These are phyloP conservation scores for Stenurella melanura DNA, from an alignment of 2,888 invertebrate species.

Conservation along the genomic window DNA sequence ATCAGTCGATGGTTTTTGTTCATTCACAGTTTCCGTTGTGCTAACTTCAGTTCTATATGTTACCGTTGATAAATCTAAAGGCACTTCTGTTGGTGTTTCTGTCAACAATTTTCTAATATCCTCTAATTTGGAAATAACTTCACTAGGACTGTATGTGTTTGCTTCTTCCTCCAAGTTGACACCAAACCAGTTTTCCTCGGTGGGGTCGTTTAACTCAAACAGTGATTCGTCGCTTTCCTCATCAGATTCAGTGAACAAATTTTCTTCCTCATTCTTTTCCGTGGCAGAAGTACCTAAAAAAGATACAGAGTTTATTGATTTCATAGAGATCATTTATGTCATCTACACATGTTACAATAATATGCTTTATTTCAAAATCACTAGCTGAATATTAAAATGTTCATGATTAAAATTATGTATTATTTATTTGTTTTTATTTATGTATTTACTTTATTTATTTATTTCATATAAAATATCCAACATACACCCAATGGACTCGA, in stretches of 20 bases:
- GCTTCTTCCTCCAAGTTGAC: background rate
- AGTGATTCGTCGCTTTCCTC: conserved; percentile 42
- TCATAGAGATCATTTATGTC: background rate
- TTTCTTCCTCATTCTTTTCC: conserved; percentile 9
- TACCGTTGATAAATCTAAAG: background rate
- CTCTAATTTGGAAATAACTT: background rate
- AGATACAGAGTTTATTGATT: background rate
- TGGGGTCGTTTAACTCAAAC: conserved; percentile 40
- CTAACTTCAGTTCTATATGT: background rate
- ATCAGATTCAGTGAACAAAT: conserved; percentile 32
- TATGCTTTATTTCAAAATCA: no score
- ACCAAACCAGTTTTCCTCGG: conserved; percentile 38
- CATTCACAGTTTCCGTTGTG: background rate
- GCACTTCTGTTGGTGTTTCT: background rate
- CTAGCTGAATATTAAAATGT: no score
- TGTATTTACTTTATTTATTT: no score
- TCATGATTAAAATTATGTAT: no score
- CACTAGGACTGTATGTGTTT: background rate
- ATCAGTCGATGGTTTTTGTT: background rate
- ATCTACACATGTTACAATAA: no score
- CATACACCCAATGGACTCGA: no score
- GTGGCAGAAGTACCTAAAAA: background rate
- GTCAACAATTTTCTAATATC: background rate
- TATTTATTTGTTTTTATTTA: no score
- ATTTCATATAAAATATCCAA: no score